Evolutionary conservation across 53 echinoderm and acorn worm genomes (phyloP), one percentile per base, ranked within the genome.

Genomic region (Astropecten irregularis): DNA sequence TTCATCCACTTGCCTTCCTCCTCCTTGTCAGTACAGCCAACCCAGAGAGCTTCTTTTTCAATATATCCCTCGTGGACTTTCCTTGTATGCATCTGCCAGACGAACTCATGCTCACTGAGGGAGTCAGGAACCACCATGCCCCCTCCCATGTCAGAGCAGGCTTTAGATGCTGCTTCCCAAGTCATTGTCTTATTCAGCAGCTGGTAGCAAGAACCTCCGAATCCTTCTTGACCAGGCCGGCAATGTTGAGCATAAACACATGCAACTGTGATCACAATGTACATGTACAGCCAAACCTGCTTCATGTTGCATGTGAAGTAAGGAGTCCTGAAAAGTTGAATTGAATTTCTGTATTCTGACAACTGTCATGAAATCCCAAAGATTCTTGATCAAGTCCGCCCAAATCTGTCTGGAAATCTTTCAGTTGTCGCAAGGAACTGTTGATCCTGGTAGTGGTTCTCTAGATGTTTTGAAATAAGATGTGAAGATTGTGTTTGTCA

Each of bases 1-100:
- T 72, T 33, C 22, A 52, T 14, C 52, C 33, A 72, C 37, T 19
- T 53, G 29, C 15, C 35, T 51, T 72, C 73, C 33, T 72, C 52
- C 73, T 53, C n/a, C 13, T 23, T 50, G 53, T 72, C 73, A 20
- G 52, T 72, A 52, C 73, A 72, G 16, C 73, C 73, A 21, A 72
- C 20, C 73, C 73, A 72, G 33, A 72, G n/a, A n/a, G n/a, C n/a
- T n/a, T n/a, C n/a, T n/a, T n/a, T n/a, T n/a, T n/a, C n/a, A n/a
- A n/a, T n/a, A n/a, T n/a, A 51, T 52, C 2, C 21, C 35, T 53
- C 20, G 14, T 72, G 31, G 54, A 52, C 11, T 6, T 51, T 72
- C 34, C 19, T n/a, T n/a, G 31, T 53, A 35, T 44, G 52, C 73
- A 72, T 35, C 2, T 53, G 3, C 73, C 73, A 50, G 73, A 72